These are phyloP conservation scores for Anoplopoma fimbria DNA, from an alignment of 2,113 vertebrate genomes.

Conservation along the genomic window DNA sequence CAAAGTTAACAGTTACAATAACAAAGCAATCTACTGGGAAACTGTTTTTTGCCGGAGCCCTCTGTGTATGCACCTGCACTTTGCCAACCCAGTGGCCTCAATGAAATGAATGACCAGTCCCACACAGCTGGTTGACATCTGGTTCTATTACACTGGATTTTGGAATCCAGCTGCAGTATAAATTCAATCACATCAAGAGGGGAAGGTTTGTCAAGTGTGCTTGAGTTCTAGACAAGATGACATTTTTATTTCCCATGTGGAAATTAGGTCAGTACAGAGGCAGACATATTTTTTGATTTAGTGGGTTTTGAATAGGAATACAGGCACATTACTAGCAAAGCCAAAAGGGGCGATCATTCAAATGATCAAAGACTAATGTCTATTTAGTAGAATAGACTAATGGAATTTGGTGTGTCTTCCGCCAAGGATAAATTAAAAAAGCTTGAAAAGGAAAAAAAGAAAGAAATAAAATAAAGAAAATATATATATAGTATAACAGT, in stretches of 20 bases:
- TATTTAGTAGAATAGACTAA: too few relatives aligned
- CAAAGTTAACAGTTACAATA: constrained; percentile 10
- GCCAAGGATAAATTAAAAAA: background rate
- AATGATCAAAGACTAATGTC: background rate
- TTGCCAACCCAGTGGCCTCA: constrained; percentile 28
- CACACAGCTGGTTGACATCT: background rate
- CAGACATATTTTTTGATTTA: background rate
- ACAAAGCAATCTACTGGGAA: constrained; percentile 32
- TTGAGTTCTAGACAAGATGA: constrained; percentile 9
- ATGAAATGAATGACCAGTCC: constrained; percentile 34
- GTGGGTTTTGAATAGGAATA: background rate
- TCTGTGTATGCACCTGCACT: constrained; percentile 9
- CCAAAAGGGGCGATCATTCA: background rate
- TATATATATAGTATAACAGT: background rate
- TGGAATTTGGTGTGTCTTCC: too few relatives aligned
- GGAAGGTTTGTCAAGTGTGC: background rate
- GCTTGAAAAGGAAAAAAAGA: too few relatives aligned
- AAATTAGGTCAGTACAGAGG: background rate
- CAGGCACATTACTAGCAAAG: background rate
- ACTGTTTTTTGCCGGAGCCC: background rate
- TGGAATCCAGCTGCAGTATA: background rate
- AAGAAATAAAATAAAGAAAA: too few relatives aligned
- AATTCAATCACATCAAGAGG: background rate
- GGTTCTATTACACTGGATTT: constrained; percentile 4
- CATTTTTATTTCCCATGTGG: constrained; percentile 3